Conservation (phyloP, 2,113 vertebrate species). For the Trogon surrucura region DNA sequence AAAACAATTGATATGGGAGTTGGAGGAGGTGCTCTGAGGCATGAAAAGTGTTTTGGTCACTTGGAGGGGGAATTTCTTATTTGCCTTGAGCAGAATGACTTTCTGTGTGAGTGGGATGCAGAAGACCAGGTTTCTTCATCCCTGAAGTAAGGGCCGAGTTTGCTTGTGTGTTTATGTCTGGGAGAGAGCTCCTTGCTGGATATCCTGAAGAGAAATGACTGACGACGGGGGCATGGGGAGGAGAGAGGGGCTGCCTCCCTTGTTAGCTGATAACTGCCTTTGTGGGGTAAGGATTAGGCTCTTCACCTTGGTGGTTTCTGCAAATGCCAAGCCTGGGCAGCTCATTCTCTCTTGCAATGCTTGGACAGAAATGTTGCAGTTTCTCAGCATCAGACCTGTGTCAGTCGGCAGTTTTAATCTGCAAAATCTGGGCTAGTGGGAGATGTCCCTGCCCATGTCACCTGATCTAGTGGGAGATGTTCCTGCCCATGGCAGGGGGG, state of each 20-base stretch:
- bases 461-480: too few relatives aligned
- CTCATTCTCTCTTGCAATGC: background rate
- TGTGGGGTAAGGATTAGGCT: background rate
- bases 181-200: background rate
- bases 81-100: background rate
- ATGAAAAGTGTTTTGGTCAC: background rate
- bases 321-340: background rate
- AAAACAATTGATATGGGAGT: background rate
- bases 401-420: background rate
- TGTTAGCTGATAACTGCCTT: background rate
- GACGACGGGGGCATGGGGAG: fast-evolving
- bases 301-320: background rate
- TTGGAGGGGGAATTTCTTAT: background rate
- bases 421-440: background rate
- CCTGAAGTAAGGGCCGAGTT: background rate
- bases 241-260: background rate
- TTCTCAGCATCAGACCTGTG: background rate
- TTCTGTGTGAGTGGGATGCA: background rate
- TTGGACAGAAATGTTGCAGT: background rate
- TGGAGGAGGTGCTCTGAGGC: background rate
- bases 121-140: background rate
- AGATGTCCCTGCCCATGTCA: too few relatives aligned
- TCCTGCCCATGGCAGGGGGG: too few relatives aligned
- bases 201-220: background rate
- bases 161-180: background rate